Conservation (phyloP, 2,888 invertebrate species). For the Artemia sp. region DNA sequence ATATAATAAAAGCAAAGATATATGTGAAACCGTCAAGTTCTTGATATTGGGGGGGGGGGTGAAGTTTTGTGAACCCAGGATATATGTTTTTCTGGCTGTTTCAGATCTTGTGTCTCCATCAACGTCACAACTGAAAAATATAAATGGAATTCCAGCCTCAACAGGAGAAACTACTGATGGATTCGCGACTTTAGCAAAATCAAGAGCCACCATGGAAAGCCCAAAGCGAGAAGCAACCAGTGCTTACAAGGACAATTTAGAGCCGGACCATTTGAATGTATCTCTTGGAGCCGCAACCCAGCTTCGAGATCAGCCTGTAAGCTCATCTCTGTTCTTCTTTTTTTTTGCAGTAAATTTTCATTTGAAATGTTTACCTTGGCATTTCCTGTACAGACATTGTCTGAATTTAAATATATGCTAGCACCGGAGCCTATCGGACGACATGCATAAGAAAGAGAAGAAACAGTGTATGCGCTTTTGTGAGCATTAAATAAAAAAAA, state of each 20-base stretch:
- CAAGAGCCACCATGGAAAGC: background rate
- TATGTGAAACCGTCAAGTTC: too few species aligned
- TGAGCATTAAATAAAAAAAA: too few species aligned
- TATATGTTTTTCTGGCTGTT: background rate
- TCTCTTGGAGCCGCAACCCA: slow-evolving; percentile 36
- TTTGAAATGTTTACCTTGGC: background rate
- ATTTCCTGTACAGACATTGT: too few species aligned
- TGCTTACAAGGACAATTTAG: slow-evolving; percentile 44
- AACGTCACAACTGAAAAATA: background rate
- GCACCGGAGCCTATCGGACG: too few species aligned
- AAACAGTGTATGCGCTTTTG: too few species aligned
- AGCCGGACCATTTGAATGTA: slow-evolving; percentile 38
- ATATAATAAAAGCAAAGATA: too few species aligned
- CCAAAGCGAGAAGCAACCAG: slow-evolving; percentile 30
- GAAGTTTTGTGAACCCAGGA: too few species aligned
- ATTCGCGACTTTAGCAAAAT: background rate
- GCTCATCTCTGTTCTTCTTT: background rate
- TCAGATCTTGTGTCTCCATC: background rate
- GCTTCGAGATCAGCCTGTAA: slow-evolving; percentile 32
- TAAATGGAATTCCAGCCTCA: background rate
- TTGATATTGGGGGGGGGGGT: too few species aligned
- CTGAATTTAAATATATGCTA: too few species aligned
- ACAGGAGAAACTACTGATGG: background rate
- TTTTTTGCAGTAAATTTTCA: background rate
- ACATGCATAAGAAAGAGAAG: too few species aligned